Evolutionary conservation across 2,888 invertebrate genomes (phyloP).

Genomic region (Neoascia interrupta): DNA sequence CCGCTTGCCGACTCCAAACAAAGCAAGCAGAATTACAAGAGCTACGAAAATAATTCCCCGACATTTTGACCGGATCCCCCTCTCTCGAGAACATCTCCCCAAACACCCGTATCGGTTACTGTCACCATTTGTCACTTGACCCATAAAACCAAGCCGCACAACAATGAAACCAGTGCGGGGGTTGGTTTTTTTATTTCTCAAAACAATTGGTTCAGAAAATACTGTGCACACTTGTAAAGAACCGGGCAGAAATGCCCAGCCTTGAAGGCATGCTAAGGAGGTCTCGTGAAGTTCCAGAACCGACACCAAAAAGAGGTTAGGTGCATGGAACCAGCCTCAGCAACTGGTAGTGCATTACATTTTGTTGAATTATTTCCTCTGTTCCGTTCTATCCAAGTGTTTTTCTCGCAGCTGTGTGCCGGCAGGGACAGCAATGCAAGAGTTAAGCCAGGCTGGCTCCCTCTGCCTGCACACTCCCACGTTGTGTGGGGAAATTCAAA

Average conservation of each 20-base stretch:
- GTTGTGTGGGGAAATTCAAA: slow-evolving; percentile 44
- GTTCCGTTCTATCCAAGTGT: slow-evolving; percentile 24
- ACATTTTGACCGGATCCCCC: slow-evolving; percentile 33
- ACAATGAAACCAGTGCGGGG: slow-evolving; percentile 36
- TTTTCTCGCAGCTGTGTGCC: not conserved
- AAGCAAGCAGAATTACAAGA: slow-evolving; percentile 14
- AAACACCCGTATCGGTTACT: slow-evolving; percentile 24
- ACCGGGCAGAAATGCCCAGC: slow-evolving; percentile 26
- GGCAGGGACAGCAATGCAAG: not conserved
- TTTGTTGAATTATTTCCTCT: slow-evolving; percentile 51
- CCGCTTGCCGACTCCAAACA: not conserved
- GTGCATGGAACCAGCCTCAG: slow-evolving; percentile 26
- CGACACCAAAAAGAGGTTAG: slow-evolving; percentile 53
- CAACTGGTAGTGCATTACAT: slow-evolving; percentile 63
- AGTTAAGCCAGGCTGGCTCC: slow-evolving; percentile 21
- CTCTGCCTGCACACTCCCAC: not conserved
- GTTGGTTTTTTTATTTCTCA: slow-evolving; percentile 5
- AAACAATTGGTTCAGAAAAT: slow-evolving; percentile 13
- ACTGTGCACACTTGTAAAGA: no score
- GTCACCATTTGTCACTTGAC: slow-evolving; percentile 66
- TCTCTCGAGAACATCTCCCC: slow-evolving; percentile 2
- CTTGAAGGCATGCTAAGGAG: slow-evolving; percentile 33
- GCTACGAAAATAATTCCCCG: slow-evolving; percentile 16
- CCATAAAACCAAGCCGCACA: slow-evolving; percentile 52
- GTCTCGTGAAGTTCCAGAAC: slow-evolving; percentile 26